Base-by-base conservation (phyloP, 2,113 vertebrate genomes). In the Colius striatus region DNA sequence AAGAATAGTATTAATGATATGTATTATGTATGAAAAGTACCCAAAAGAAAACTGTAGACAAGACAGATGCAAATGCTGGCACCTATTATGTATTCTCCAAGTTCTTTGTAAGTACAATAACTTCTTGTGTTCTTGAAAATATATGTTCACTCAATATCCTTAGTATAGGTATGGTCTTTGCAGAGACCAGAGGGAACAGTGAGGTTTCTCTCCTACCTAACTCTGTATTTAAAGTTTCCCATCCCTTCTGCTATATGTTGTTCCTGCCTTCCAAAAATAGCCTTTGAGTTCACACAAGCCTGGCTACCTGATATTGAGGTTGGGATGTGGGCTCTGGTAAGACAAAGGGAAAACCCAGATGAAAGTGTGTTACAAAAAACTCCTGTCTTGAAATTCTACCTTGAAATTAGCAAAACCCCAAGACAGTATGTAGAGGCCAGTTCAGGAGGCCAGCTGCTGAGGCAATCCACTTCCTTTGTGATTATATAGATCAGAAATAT, bases 341-440 rank as follows among this genome's bases (percentile, higher is more conserved):
- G 16, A n/a, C n/a, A n/a, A 79, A 70, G 21, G 18, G 54, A 87
- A 85, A 95, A 45, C 15, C 9, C 38, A 48, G 45, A 30, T 47
- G 22, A 45, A 82, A 70, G 15, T 36, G 45, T 1, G 3, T 74
- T 83, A 73, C 26, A 62, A 36, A 93, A 87, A 10, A 12, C 26
- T 70, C 21, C 55, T 83, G 60, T 70, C 47, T 89, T 84, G 66
- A 91, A 94, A 78, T 89, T 91, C 53, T 89, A 6, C 10, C 66
- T 84, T 41, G 71, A 83, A 84, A 90, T 90, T 88, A 32, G 83
- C 71, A 57, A 84, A 84, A 70, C 30, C 62, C 90, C 50, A 84
- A 50, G 73, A 57, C 25, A 34, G 20, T 11, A 61, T 45, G 30
- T 13, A 58, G 45, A 87, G 27, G 21, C 48, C 26, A 72, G 47